Base-by-base conservation (phyloP, 2,113 vertebrate genomes). In the Cololabis saira region DNA sequence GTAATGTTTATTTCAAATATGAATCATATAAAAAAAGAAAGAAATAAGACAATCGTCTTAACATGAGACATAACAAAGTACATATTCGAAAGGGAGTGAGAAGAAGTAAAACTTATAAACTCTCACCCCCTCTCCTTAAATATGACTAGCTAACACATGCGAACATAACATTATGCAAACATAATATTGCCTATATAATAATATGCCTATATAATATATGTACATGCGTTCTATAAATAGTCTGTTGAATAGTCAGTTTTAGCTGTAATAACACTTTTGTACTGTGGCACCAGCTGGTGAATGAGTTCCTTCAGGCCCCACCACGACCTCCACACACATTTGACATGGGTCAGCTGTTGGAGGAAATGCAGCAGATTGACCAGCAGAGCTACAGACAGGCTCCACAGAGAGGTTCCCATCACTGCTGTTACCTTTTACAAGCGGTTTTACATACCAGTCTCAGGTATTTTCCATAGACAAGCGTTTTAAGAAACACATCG, bases 361-460 rank as follows among this genome's bases (percentile, higher is more conserved):
- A 97, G 21, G 98, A 99, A 83, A 99, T 99, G 98, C 97, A 99
- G 80, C 96, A 99, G 85, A 99, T 99, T 44, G 98, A 99, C 56
- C 96, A 99, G 82, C 96, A 97, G 61, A 97, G 82, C 79, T 97
- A 96, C 74, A 94, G 96, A 71, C 97, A 97, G 71, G 96, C 95
- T 48, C 98, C 97, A 47, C 96, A 98, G 87, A 93, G 97, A 96
- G 98, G 98, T 98, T 53, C 37, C 14, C 12, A 2, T 62, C 2
- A 48, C 22, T 37, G 4, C 30, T 19, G 0, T 18, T 21, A 16
- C 17, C 15, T 21, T 19, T 18, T 40, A 2, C 42, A 3, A 6
- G 12, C 12, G 13, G 61, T 49, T 63, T 41, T 60, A 3, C 1
- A 12, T 24, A 5, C 33, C 9, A 15, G 0, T 50, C 60, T 58